Conservation (phyloP, 2,797 vertebrate species). For the Uromys caudimaculatus region DNA sequence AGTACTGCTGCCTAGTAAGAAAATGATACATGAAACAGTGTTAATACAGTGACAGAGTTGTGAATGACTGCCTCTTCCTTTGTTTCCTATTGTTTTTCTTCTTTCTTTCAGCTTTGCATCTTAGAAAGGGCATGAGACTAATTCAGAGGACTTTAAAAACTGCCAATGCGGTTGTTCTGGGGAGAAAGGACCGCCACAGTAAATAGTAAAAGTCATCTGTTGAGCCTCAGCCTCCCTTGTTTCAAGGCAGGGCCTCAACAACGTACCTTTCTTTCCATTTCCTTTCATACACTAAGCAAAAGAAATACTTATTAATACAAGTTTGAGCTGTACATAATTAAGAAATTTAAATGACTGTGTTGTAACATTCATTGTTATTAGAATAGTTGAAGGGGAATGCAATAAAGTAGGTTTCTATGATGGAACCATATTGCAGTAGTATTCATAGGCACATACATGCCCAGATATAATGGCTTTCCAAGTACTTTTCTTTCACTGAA, state of each 20-base stretch:
- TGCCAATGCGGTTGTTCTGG: neutral
- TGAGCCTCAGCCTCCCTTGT: neutral
- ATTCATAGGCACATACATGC: neutral
- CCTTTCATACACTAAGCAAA: neutral
- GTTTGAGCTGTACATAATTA: neutral
- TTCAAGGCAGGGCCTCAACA: neutral
- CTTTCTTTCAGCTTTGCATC: neutral
- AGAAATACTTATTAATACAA: neutral
- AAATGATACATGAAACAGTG: neutral
- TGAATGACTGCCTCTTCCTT: neutral
- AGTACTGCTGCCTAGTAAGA: neutral
- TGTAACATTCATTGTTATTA: neutral
- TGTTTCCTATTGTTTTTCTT: neutral
- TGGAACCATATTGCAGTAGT: neutral
- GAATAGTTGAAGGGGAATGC: neutral
- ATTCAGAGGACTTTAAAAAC: neutral
- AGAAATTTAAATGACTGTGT: neutral
- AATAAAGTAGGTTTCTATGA: neutral
- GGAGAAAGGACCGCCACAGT: neutral
- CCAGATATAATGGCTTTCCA: neutral
- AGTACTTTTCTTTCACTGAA: neutral
- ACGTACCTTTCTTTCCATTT: neutral
- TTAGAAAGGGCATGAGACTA: conserved; percentile 42
- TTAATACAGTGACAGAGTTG: conserved; percentile 11
- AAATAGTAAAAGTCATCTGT: conserved; percentile 26